Conservation (phyloP, 2,113 vertebrate species). For the Stegostoma tigrinum region DNA sequence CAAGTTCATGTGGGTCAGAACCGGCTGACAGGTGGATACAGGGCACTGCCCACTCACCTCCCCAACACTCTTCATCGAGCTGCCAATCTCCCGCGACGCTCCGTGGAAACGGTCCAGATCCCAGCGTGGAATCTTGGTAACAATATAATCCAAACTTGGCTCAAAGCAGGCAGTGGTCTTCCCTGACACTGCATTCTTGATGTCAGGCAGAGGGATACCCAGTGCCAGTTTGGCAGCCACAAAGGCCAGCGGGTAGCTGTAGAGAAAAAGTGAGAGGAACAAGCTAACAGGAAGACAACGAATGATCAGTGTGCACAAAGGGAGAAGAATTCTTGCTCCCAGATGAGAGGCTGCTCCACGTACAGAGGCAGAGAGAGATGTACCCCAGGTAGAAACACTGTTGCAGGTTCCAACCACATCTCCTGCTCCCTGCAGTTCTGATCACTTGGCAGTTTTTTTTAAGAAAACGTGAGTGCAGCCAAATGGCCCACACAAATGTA, state of each 20-base stretch:
- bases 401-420: neutral
- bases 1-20: neutral
- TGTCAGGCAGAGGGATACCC: constrained; percentile 83
- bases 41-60: constrained; percentile 61
- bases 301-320: neutral
- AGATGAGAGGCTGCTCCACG: neutral
- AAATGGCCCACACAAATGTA: neutral
- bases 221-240: constrained; percentile 88
- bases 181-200: constrained; percentile 81
- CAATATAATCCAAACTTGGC: constrained; percentile 87
- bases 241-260: constrained; percentile 84
- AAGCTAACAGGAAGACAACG: constrained; percentile 13
- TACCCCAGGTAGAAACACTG: too few relatives aligned
- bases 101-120: constrained; percentile 89
- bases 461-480: neutral
- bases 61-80: constrained; percentile 92
- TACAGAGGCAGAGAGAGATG: neutral
- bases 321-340: neutral
- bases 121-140: constrained; percentile 92
- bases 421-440: neutral
- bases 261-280: neutral
- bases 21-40: neutral
- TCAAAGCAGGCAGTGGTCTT: constrained; percentile 91
- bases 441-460: neutral
- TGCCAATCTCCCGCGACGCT: constrained; percentile 74